Evolutionary conservation across 2,888 invertebrate species (phyloP), one percentile per base, ranked within the genome.

Genomic region (Cryptops parisi): DNA sequence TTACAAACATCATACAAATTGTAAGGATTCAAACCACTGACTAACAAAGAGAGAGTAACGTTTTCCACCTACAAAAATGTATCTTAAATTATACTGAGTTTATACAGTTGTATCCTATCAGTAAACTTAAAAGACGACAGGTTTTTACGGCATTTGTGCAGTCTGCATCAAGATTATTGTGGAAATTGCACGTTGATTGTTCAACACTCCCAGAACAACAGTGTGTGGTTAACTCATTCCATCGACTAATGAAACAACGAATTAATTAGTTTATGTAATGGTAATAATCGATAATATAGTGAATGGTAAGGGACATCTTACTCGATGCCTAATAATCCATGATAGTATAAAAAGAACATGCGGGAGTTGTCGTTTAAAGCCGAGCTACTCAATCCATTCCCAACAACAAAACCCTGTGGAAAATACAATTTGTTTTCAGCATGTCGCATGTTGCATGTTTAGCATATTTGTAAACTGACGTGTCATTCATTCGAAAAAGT

Each of bases 321-420:
- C 50, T 25, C 33, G 22, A 27, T 50, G 23, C 50, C 50, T 24
- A 50, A 40, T 15, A 50, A 41, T 12, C 50, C 50, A 17, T 50
- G 50, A 25, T 50, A 23, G 24, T 50, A 50, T 17, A 50, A 40
- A 33, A 26, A 50, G 41, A 50, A 50, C 6, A 50, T 41, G 19
- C 39, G 23, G 3, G 50, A 50, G 41, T 50, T 50, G 25, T 50
- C 50, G n/a, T 50, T 50, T 1, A 22, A 23, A n/a, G 4, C 23
- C 12, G 19, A 52, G 39, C 45, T 45, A 33, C 52, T 52, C 33
- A 52, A 26, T 2, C 72, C 73, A 64, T 73, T 73, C 25, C 73
- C 73, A 26, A 73, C 66, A 9, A 66, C 66, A 62, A 72, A 67
- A 45, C 72, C 73, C 68, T 70, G 58, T 15, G 5, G 17, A 46